Evolutionary conservation across 1,140 invertebrate species (phyloP), one percentile per base, ranked within the genome.

Genomic region (Caenorhabditis inopinata): DNA sequence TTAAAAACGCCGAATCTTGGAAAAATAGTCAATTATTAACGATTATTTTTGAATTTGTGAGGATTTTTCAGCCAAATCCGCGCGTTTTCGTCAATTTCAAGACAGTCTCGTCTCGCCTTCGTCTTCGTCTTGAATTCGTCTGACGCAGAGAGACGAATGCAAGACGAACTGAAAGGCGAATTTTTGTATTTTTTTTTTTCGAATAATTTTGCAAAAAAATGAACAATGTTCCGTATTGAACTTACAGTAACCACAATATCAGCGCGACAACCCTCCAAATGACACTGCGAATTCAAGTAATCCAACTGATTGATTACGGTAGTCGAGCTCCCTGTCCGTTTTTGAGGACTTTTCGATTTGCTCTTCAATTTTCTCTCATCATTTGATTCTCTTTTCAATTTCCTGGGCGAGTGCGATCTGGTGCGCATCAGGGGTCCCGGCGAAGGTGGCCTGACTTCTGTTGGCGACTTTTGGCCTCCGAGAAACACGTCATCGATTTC

Each of bases 201-300:
- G n/a, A n/a, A n/a, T n/a, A n/a, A n/a, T n/a, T n/a, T n/a, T n/a
- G n/a, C n/a, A n/a, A n/a, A n/a, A n/a, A n/a, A n/a, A n/a, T n/a
- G n/a, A n/a, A n/a, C n/a, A n/a, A n/a, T n/a, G n/a, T 32, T 53
- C 18, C 7, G 14, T 82, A 9, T 18, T 14, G 35, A 84, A 77
- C 86, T 78, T 76, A 87, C 86, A 46, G 88, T 83, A 18, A 87
- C 86, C 68, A 87, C 74, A 74, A 87, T 84, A 23, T 82, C 73
- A 12, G 88, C 87, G 5, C 85, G 82, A 81, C 86, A 87, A 2
- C 86, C 86, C 74, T 87, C 86, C 68, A 86, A 49, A 46, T 84
- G 80, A 80, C 86, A 87, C 75, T 87, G 86, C 2, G 85, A 73
- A 53, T 85, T 83, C 27, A 88, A 47, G 79, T 89, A 87, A 74